These are phyloP conservation scores for Brachionus manjavacas DNA, from an alignment of 1,140 invertebrate genomes.

Conservation along the genomic window DNA sequence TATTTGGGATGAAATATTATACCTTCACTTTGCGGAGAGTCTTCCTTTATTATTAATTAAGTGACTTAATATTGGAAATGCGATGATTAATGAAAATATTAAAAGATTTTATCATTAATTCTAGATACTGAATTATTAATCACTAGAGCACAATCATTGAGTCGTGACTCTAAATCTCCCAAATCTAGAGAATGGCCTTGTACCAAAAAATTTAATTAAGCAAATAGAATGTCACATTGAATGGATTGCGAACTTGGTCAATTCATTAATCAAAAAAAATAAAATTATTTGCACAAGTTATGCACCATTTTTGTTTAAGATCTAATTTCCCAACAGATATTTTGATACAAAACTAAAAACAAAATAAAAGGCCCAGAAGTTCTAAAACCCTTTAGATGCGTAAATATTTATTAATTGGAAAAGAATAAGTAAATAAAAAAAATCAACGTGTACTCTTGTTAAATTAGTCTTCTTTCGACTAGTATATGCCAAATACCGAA, in stretches of 20 bases:
- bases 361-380: neutral
- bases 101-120: slow-evolving; percentile 11
- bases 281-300: neutral
- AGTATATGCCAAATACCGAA: neutral
- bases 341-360: slow-evolving; percentile 15
- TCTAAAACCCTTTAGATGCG: neutral
- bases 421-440: slow-evolving; percentile 26
- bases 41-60: slow-evolving; percentile 27
- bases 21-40: neutral
- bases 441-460: slow-evolving; percentile 24
- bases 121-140: slow-evolving; percentile 2
- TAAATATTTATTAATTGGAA: slow-evolving; percentile 38
- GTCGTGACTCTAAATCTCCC: neutral
- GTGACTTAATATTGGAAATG: slow-evolving; percentile 13
- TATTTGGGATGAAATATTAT: slow-evolving; percentile 11
- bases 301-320: neutral
- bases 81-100: slow-evolving; percentile 21
- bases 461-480: neutral
- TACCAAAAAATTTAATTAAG: neutral
- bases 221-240: slow-evolving; percentile 5
- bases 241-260: neutral
- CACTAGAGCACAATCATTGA: slow-evolving; percentile 3
- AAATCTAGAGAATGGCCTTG: slow-evolving; percentile 21
- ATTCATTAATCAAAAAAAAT: neutral
- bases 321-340: slow-evolving; percentile 32